Evolutionary conservation across 2,113 vertebrate genomes (phyloP).

Genomic region (Actinemys pallida): DNA sequence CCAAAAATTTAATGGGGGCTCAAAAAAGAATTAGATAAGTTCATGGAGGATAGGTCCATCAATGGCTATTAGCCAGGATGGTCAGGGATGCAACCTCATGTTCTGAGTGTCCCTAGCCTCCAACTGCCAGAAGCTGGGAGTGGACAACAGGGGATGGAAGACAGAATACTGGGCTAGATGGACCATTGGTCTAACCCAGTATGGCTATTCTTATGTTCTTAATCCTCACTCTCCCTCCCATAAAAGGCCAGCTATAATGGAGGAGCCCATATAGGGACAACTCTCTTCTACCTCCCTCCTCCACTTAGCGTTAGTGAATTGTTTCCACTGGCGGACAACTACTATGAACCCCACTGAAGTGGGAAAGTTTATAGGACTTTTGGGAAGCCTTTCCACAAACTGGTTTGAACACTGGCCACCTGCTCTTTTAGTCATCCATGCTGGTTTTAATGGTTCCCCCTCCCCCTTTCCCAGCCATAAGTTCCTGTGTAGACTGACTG

Average conservation of each 20-base stretch:
- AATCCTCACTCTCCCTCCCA: background rate
- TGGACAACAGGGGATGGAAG: background rate
- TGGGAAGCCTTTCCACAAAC: too few relatives aligned
- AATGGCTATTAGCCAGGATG: background rate
- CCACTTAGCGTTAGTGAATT: background rate
- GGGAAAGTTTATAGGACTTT: too few relatives aligned
- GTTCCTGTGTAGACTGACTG: too few relatives aligned
- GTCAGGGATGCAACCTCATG: background rate
- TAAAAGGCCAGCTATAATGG: background rate
- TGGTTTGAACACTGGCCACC: too few relatives aligned
- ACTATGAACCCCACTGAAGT: too few relatives aligned
- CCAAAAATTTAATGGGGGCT: background rate
- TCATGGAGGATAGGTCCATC: background rate
- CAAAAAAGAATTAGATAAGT: background rate
- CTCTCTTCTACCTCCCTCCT: background rate
- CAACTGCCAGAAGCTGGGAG: background rate
- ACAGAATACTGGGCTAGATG: background rate
- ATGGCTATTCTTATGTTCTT: background rate
- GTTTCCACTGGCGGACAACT: too few relatives aligned
- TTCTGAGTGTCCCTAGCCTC: background rate
- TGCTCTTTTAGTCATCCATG: too few relatives aligned
- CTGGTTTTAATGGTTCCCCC: too few relatives aligned
- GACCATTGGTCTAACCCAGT: background rate
- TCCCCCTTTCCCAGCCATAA: too few relatives aligned
- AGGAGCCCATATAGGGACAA: background rate